Evolutionary conservation across 2,888 invertebrate genomes (phyloP).

Genomic region (Parnassius glacialis): DNA sequence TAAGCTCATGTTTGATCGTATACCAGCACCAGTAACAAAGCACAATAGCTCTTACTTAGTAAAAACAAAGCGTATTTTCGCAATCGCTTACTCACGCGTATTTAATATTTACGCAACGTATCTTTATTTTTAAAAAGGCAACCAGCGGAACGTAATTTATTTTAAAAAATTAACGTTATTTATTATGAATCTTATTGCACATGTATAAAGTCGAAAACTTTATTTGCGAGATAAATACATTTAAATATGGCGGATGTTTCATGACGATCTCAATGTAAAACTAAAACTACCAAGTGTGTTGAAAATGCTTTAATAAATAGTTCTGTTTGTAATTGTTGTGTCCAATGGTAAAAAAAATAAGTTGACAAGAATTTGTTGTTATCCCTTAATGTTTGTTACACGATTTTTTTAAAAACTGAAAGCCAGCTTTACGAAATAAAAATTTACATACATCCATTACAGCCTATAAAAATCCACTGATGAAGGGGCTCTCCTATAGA

Average conservation of each 20-base stretch:
- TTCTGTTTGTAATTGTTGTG: not conserved
- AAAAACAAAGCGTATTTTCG: constrained; percentile 20
- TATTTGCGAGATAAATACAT: constrained; percentile 3
- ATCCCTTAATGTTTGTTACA: not conserved
- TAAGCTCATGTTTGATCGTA: constrained; percentile 14
- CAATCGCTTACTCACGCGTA: constrained; percentile 2
- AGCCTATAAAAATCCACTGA: too few relatives aligned
- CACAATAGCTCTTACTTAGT: constrained; percentile 8
- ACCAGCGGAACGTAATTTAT: constrained; percentile 31
- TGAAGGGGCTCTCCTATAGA: too few relatives aligned
- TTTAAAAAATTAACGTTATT: constrained; percentile 5
- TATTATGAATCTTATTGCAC: constrained; percentile 11
- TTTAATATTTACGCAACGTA: constrained; percentile 28
- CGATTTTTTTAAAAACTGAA: not conserved
- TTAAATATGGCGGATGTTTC: constrained; percentile 21
- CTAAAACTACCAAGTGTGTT: constrained; percentile 13
- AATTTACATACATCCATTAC: too few relatives aligned
- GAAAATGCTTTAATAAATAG: constrained; percentile 18
- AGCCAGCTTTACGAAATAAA: not conserved
- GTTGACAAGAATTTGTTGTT: not conserved
- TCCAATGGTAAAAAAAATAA: not conserved
- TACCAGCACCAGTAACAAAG: constrained; percentile 8
- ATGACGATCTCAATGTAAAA: constrained; percentile 23
- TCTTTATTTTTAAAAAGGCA: constrained; percentile 30
- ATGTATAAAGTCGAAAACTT: constrained; percentile 16